Evolutionary conservation across 2,113 vertebrate genomes (phyloP).

Genomic region (Lampris incognitus): DNA sequence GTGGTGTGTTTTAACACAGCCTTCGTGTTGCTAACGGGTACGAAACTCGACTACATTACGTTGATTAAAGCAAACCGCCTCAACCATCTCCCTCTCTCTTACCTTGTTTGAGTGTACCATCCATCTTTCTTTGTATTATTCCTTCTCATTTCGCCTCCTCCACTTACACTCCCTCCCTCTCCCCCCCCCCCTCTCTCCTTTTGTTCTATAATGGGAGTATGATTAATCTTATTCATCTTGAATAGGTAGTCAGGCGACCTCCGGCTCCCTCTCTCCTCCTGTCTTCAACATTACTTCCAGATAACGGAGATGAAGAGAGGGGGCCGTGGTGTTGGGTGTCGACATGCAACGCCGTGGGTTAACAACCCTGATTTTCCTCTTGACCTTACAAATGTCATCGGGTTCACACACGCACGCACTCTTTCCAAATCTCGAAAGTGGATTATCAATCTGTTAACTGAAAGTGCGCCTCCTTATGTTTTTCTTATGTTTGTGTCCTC

Average conservation of each 20-base stretch:
- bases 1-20: background rate
- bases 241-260: slow-evolving; percentile 43
- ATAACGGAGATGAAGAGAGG: slow-evolving; percentile 53
- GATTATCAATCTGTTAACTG: too few relatives aligned
- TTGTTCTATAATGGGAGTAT: slow-evolving; percentile 53
- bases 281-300: slow-evolving; percentile 41
- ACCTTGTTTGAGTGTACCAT: background rate
- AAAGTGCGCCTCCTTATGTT: too few relatives aligned
- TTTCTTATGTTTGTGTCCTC: too few relatives aligned
- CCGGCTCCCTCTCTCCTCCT: slow-evolving; percentile 29
- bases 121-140: slow-evolving; percentile 49
- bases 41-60: too few relatives aligned
- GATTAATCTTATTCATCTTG: slow-evolving; percentile 64
- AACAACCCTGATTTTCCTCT: slow-evolving; percentile 27
- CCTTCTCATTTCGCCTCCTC: slow-evolving; percentile 45
- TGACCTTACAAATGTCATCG: slow-evolving; percentile 37
- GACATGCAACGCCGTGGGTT: slow-evolving; percentile 5
- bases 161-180: slow-evolving; percentile 1
- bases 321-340: slow-evolving; percentile 45
- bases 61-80: too few relatives aligned
- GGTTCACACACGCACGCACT: background rate
- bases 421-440: background rate
- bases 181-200: slow-evolving; percentile 8
- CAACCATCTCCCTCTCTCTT: background rate
- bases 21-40: too few relatives aligned